Percentiles rank a stretch among this genome's conserved stretches.
These are phyloP conservation scores for Leptinotarsa defecta DNA, from an alignment of 1,140 invertebrate species.

Conservation along the genomic window DNA sequence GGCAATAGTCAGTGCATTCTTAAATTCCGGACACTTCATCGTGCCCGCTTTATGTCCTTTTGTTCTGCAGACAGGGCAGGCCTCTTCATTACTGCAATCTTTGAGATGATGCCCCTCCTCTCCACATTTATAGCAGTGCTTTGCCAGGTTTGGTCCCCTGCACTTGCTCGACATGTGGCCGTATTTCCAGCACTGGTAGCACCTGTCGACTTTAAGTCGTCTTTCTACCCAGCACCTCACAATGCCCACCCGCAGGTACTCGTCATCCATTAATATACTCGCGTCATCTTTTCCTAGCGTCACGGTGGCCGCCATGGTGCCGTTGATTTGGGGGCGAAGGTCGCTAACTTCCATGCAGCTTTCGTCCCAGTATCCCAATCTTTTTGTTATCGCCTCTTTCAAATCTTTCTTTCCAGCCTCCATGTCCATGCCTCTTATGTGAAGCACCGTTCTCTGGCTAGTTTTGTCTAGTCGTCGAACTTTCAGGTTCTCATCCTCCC, in stretches of 20 bases:
- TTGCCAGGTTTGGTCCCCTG: not conserved
- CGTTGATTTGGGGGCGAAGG: conserved; percentile 20
- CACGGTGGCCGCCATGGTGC: conserved; percentile 27
- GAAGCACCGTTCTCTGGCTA: not conserved
- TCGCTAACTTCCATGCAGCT: conserved; percentile 7
- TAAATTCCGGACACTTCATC: not conserved
- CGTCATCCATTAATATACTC: not conserved
- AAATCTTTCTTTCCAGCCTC: not conserved
- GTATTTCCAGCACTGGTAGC: not conserved
- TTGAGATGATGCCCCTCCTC: not conserved
- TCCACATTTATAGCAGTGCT: not conserved
- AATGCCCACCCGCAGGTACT: conserved; percentile 26
- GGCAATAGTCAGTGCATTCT: not conserved
- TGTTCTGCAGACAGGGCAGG: not conserved
- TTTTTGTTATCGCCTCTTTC: not conserved
- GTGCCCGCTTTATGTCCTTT: not conserved
- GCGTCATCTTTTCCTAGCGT: not conserved
- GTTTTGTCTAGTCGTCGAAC: no score
- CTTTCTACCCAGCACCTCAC: conserved; percentile 28
- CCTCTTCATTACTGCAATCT: not conserved
- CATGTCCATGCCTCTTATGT: not conserved
- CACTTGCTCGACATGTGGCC: not conserved
- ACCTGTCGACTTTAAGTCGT: conserved; percentile 24
- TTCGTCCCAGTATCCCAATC: not conserved
- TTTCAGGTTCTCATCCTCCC: no score